Conservation (phyloP, 2,113 vertebrate genomes). For the Platichthys stellatus region DNA sequence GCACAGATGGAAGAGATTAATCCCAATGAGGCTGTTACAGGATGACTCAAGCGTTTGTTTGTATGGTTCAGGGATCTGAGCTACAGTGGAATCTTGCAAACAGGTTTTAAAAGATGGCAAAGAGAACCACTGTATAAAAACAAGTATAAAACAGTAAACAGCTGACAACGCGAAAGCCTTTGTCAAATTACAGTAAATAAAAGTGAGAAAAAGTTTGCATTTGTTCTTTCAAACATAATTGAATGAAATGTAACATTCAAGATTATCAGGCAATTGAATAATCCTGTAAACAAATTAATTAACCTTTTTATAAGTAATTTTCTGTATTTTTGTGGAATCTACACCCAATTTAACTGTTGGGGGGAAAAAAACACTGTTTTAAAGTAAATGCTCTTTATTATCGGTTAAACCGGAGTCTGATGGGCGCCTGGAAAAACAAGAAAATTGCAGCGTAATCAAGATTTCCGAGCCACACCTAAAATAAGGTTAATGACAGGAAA, state of each 20-base stretch:
- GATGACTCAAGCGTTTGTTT: neutral
- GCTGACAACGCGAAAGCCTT: too few relatives aligned
- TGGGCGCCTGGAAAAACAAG: conserved; percentile 14
- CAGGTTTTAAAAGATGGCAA: neutral
- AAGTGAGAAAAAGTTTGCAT: too few relatives aligned
- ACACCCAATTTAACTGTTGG: too few relatives aligned
- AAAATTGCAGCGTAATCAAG: conserved; percentile 52
- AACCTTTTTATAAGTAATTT: too few relatives aligned
- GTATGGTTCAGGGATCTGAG: too few relatives aligned
- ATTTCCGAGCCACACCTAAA: conserved; percentile 2
- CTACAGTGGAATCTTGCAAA: neutral
- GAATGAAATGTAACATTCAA: too few relatives aligned
- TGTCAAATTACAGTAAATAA: neutral
- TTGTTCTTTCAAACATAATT: too few relatives aligned
- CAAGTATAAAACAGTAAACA: neutral
- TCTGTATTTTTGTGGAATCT: too few relatives aligned
- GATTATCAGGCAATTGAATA: too few relatives aligned
- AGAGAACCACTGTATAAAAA: neutral
- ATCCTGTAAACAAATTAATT: too few relatives aligned
- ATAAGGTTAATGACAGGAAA: conserved; percentile 55
- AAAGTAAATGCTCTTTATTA: neutral
- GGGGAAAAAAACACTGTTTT: too few relatives aligned
- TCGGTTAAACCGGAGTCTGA: neutral
- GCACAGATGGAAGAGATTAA: conserved; percentile 56
- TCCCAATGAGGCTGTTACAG: neutral